Percentiles rank a stretch among this genome's conserved stretches.
These are phyloP conservation scores for Microplitis deprimator DNA, from an alignment of 2,888 invertebrate species.

Conservation along the genomic window DNA sequence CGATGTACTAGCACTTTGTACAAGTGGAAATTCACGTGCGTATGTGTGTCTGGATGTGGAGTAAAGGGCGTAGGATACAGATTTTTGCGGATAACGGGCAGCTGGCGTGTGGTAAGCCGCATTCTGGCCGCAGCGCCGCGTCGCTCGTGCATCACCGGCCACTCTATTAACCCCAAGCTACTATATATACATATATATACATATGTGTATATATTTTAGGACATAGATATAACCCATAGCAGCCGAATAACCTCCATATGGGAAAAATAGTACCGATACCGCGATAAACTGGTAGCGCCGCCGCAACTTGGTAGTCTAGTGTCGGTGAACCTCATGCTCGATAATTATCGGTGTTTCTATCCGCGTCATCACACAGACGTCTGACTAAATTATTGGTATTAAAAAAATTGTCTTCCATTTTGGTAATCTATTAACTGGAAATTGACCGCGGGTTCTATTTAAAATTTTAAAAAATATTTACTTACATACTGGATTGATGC, in stretches of 20 bases:
- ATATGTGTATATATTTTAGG: not conserved
- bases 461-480: not conserved
- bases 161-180: conserved; percentile 68
- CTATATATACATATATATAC: not conserved
- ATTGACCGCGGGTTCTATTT: no score
- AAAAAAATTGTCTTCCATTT: no score
- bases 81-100: conserved; percentile 67
- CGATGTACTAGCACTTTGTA: not conserved
- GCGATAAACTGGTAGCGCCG: not conserved
- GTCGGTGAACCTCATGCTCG: conserved; percentile 27
- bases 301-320: not conserved
- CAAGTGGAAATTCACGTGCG: conserved; percentile 16
- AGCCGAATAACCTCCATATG: not conserved
- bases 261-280: conserved; percentile 5
- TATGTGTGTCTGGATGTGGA: conserved; percentile 44
- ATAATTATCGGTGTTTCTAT: no score
- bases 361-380: no score
- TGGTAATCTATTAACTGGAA: no score
- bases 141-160: conserved; percentile 70
- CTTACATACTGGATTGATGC: conserved; percentile 39
- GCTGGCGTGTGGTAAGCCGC: conserved; percentile 70
- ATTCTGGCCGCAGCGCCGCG: conserved; percentile 66
- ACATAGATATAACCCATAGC: not conserved
- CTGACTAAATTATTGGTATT: no score
- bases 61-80: conserved; percentile 57